These are phyloP conservation scores for Brachionus rotundiformis DNA, from an alignment of 1,140 invertebrate species.

Conservation along the genomic window DNA sequence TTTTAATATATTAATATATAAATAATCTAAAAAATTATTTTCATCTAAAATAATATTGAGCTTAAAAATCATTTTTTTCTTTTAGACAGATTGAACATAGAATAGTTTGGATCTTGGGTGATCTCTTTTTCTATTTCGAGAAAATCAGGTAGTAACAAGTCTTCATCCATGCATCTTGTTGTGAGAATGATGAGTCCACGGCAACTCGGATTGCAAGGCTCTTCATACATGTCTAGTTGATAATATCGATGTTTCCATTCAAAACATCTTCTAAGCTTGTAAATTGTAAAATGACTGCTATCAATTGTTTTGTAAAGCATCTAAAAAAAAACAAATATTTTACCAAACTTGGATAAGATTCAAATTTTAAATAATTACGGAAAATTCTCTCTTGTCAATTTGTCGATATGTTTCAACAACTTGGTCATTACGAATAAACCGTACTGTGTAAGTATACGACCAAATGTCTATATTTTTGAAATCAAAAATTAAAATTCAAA, in stretches of 20 bases:
- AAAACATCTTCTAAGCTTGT: conserved; percentile 41
- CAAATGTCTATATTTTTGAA: background rate
- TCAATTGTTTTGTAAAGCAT: conserved; percentile 11
- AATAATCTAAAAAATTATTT: conserved; percentile 4
- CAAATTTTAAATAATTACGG: background rate
- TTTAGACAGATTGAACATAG: conserved; percentile 38
- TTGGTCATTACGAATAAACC: conserved; percentile 10
- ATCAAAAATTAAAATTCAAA: background rate
- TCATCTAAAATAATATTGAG: background rate
- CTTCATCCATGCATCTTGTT: conserved; percentile 25
- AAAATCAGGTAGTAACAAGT: conserved; percentile 14
- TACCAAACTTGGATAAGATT: too few species aligned
- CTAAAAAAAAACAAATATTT: too few species aligned
- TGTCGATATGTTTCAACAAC: conserved; percentile 31
- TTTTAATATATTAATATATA: background rate
- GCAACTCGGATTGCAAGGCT: conserved; percentile 33
- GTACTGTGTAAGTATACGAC: conserved; percentile 38
- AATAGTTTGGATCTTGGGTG: conserved; percentile 22
- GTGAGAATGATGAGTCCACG: conserved; percentile 7
- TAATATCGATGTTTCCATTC: conserved; percentile 30
- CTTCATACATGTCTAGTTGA: conserved; percentile 40
- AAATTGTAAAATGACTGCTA: conserved; percentile 25
- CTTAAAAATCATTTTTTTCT: conserved; percentile 22
- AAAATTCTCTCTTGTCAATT: conserved; percentile 43
- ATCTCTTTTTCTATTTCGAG: conserved; percentile 15